Evolutionary conservation across 2,797 vertebrate species (phyloP), one percentile per base, ranked within the genome.

Genomic region (Psittacula echo): DNA sequence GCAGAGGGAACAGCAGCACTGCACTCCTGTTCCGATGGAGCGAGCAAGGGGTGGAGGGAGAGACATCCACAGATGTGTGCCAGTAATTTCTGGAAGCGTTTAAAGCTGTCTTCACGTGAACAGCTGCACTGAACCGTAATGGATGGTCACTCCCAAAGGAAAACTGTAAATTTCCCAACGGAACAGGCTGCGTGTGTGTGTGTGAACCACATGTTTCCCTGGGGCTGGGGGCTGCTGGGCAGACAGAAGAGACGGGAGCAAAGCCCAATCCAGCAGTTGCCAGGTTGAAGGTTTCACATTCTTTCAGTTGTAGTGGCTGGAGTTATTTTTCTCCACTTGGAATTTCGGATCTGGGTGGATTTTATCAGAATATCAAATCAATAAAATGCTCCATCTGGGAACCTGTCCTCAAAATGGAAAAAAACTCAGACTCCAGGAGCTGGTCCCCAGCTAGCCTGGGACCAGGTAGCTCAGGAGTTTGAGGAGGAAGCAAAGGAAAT

Each of bases 91-190:
- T 97, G 96, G 96, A 97, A 97, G 97, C 97, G 95, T 96, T 98
- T 96, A 89, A 93, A 97, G 97, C 97, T 98, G 98, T 98, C 98
- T 97, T 94, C 96, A 95, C 89, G 95, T 97, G 96, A 98, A 98
- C 98, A 98, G 98, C 98, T 98, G 98, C 96, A 53, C 95, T 80
- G 95, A 85, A 91, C 95, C 39, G 3, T 96, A 94, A 93, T 91
- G 91, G 94, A 97, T 95, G 93, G 94, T 94, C 94, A 92, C 30
- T 95, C 95, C 96, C 95, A 92, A 90, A 94, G 20, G 65, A 58
- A 74, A 66, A 95, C 79, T 78, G 88, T 60, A 93, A 62, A 70
- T 86, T 94, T 95, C 86, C 90, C 96, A 85, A 75, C 51, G 93
- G 89, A 96, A 85, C 27, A 74, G 88, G 56, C 77, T 51, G 37